Evolutionary conservation across 1,140 invertebrate species (phyloP).

Genomic region (Cardiocondyla obscurior): DNA sequence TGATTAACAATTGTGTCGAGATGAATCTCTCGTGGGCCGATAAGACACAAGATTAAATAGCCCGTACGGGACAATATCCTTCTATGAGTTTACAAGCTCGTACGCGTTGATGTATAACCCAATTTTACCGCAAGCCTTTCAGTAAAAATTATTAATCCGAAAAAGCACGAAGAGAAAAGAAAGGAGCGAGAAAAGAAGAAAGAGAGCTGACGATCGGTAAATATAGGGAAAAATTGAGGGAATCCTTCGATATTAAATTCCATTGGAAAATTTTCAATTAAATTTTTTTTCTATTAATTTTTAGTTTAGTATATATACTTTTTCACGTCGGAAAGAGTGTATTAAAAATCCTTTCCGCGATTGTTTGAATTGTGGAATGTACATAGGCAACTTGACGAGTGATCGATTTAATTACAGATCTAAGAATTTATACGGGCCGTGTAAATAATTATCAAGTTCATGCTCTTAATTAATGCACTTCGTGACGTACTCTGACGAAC

Average conservation of each 20-base stretch:
- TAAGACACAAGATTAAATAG: constrained; percentile 39
- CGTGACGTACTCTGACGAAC: background rate
- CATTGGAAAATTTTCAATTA: constrained; percentile 18
- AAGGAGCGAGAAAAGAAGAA: background rate
- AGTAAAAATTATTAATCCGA: constrained; percentile 35
- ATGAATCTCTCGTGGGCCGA: constrained; percentile 21
- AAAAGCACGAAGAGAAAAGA: background rate
- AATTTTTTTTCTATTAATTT: constrained; percentile 43
- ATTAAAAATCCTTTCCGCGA: background rate
- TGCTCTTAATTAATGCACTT: background rate
- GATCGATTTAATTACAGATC: background rate
- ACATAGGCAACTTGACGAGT: background rate
- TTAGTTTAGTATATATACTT: background rate
- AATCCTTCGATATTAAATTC: constrained; percentile 17
- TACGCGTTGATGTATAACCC: constrained; percentile 4
- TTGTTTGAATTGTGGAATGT: background rate
- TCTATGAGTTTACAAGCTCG: constrained; percentile 20
- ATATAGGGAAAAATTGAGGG: background rate
- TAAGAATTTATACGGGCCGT: too few relatives aligned
- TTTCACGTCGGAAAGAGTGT: background rate
- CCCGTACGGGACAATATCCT: constrained; percentile 30
- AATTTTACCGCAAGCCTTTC: constrained; percentile 11
- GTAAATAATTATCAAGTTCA: too few relatives aligned
- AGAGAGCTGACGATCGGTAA: background rate
- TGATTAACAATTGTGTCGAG: constrained; percentile 35